These are phyloP conservation scores for Creontiades dilutus DNA, from an alignment of 2,888 invertebrate genomes.

Conservation along the genomic window DNA sequence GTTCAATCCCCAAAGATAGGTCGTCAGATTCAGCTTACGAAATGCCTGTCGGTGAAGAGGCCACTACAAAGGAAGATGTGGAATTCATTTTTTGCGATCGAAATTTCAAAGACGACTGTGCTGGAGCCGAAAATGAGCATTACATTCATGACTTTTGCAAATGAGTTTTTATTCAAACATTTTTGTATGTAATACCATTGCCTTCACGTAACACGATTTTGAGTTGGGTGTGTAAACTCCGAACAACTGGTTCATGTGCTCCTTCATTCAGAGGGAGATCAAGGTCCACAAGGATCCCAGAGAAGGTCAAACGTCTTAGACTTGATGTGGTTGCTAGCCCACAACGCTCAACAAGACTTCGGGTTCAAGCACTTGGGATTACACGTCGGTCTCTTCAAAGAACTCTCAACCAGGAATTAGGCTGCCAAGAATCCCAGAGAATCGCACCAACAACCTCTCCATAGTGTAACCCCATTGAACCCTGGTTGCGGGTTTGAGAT, in stretches of 20 bases:
- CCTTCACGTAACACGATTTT: too few relatives aligned
- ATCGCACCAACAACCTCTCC: too few relatives aligned
- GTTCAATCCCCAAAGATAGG: slow-evolving; percentile 19
- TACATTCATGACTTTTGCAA: slow-evolving; percentile 6
- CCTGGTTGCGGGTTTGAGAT: background rate
- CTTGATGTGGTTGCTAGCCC: too few relatives aligned
- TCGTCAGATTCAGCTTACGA: slow-evolving; percentile 25
- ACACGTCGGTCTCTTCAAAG: slow-evolving; percentile 1
- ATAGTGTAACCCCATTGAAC: too few relatives aligned
- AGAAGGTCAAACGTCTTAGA: too few relatives aligned
- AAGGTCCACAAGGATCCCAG: too few relatives aligned
- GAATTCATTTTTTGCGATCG: slow-evolving; percentile 16
- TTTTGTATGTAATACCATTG: too few relatives aligned
- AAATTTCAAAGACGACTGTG: slow-evolving; percentile 14
- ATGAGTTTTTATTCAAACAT: slow-evolving; percentile 12
- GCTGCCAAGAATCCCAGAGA: too few relatives aligned
- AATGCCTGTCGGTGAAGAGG: slow-evolving; percentile 20
- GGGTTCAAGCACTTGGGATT: slow-evolving; percentile 1
- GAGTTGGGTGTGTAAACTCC: too few relatives aligned
- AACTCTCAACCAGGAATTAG: slow-evolving; percentile 14
- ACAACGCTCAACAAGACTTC: slow-evolving; percentile 5
- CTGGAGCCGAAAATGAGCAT: background rate
- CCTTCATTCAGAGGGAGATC: too few relatives aligned
- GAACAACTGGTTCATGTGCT: too few relatives aligned
- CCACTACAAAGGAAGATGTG: slow-evolving; percentile 10